phyloP scores from a whole-genome alignment of 2,888 invertebrate genomes.

The Teleogryllus oceanicus region DNA sequence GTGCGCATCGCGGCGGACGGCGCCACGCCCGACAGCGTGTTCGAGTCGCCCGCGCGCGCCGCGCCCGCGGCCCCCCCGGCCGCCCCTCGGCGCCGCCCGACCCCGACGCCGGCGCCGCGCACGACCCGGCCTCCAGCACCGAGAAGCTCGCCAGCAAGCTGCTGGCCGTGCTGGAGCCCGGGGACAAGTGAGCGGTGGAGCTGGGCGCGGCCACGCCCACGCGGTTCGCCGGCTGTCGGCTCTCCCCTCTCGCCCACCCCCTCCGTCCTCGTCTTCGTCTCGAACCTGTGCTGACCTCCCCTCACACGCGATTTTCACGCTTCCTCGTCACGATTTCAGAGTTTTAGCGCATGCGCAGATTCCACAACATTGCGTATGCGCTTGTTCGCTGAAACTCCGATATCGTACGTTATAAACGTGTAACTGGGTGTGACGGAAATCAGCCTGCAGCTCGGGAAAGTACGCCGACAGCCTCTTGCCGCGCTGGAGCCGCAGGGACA shows the following conservation, averaged over 20 bases:
- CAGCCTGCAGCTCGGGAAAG: too few species aligned
- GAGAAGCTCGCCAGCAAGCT: not conserved
- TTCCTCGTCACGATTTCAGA: not conserved
- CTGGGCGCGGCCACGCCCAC: not conserved
- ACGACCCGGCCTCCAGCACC: not conserved
- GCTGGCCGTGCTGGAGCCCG: not conserved
- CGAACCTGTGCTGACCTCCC: too few species aligned
- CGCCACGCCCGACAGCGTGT: not conserved
- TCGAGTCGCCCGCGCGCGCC: not conserved
- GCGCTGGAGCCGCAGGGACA: too few species aligned
- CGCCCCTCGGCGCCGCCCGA: not conserved
- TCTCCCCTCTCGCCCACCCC: not conserved
- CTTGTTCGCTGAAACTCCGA: too few species aligned
- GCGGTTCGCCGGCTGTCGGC: not conserved
- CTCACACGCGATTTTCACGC: not conserved
- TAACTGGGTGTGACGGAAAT: too few species aligned
- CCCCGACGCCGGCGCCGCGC: not conserved
- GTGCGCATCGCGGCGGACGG: constrained; percentile 22
- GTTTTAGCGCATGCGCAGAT: too few species aligned
- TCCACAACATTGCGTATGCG: too few species aligned
- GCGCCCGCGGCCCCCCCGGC: not conserved
- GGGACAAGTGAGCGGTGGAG: not conserved
- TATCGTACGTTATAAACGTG: too few species aligned
- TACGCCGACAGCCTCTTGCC: too few species aligned
- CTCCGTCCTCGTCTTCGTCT: not conserved